Percentiles rank a stretch among this genome's conserved stretches.
phyloP scores from a whole-genome alignment of 2,888 invertebrate genomes.

The Tineola bisselliella region DNA sequence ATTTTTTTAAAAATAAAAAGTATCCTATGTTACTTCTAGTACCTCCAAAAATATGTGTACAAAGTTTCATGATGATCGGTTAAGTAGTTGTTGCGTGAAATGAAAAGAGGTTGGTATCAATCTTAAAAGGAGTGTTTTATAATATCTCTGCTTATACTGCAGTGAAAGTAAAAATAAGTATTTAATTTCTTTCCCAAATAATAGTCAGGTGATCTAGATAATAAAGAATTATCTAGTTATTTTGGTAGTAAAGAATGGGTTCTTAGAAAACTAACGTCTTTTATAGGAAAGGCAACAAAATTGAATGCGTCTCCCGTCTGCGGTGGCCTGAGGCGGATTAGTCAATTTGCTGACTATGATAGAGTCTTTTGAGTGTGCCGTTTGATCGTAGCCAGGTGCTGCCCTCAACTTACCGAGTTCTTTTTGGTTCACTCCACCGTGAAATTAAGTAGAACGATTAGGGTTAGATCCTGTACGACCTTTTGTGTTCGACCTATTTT shows the following conservation, averaged over 20 bases:
- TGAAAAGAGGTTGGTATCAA: too few relatives aligned
- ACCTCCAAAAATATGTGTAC: too few relatives aligned
- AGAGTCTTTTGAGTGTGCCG: slow-evolving; percentile 4
- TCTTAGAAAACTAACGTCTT: not conserved
- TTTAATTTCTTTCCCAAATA: too few relatives aligned
- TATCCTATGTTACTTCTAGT: too few relatives aligned
- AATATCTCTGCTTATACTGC: too few relatives aligned
- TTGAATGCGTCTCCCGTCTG: not conserved
- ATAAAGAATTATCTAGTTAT: not conserved
- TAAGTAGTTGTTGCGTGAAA: too few relatives aligned
- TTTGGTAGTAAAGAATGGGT: too few relatives aligned
- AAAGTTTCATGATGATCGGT: too few relatives aligned
- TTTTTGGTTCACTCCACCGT: slow-evolving; percentile 2
- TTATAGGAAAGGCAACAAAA: not conserved
- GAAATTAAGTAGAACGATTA: slow-evolving; percentile 9
- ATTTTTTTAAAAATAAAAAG: too few relatives aligned
- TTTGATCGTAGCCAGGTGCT: slow-evolving; percentile 9
- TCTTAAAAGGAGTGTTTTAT: too few relatives aligned
- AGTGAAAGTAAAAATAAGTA: too few relatives aligned
- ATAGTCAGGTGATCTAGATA: too few relatives aligned
- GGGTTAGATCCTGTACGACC: not conserved
- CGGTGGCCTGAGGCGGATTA: slow-evolving; percentile 2
- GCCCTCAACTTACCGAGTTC: not conserved
- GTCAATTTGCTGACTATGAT: slow-evolving; percentile 10
- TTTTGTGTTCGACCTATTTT: not conserved